Evolutionary conservation across 2,113 vertebrate genomes (phyloP).

Genomic region (Gopherus flavomarginatus): DNA sequence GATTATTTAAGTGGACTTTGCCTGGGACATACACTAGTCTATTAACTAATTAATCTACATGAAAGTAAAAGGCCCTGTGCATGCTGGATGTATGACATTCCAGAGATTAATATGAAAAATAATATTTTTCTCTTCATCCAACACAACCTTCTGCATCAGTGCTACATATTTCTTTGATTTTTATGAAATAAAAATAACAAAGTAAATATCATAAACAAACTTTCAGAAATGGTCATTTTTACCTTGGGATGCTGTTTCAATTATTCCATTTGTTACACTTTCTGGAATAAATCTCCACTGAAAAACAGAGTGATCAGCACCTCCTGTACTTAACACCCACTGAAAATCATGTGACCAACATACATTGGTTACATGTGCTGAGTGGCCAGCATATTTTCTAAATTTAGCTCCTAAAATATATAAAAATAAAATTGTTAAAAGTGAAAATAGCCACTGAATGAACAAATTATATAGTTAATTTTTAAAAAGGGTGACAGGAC

Average conservation of each 20-base stretch:
- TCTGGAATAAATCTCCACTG: constrained; percentile 98
- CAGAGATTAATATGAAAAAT: not conserved
- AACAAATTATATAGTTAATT: not conserved
- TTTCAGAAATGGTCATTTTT: not conserved
- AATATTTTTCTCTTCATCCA: not conserved
- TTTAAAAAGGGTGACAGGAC: not conserved
- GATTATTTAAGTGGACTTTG: not conserved
- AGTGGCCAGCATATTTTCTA: constrained; percentile 95
- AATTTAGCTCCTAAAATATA: constrained; percentile 90
- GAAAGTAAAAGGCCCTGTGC: not conserved
- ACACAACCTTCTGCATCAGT: not conserved
- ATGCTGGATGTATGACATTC: not conserved
- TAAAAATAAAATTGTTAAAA: not conserved
- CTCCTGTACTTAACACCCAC: constrained; percentile 95
- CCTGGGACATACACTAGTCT: not conserved
- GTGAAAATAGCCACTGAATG: not conserved
- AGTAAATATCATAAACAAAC: not conserved
- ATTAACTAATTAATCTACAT: not conserved
- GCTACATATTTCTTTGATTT: not conserved
- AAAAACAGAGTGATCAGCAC: constrained; percentile 96
- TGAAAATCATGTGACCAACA: constrained; percentile 97
- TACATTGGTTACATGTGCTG: constrained; percentile 96
- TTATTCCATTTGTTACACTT: constrained; percentile 89
- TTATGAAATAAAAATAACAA: not conserved
- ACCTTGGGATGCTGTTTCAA: constrained; percentile 92